Evolutionary conservation across 2,113 vertebrate species (phyloP).

Genomic region (Lethenteron reissneri): DNA sequence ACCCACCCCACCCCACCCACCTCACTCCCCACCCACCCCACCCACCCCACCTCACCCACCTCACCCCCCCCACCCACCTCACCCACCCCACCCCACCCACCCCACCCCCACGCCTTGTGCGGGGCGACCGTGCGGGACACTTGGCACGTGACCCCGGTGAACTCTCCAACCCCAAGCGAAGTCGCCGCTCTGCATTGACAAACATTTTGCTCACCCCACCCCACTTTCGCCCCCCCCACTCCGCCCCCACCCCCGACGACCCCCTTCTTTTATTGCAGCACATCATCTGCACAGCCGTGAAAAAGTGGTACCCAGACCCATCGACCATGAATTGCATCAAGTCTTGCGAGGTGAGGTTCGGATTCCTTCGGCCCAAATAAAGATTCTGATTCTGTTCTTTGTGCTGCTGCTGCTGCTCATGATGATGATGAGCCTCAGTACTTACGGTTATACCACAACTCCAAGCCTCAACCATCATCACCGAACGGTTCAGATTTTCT

Average conservation of each 20-base stretch:
- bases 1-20: too few relatives aligned
- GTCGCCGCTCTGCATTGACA: neutral
- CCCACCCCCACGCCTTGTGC: too few relatives aligned
- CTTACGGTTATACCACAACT: too few relatives aligned
- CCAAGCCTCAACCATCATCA: constrained; percentile 13
- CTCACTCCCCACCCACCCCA: too few relatives aligned
- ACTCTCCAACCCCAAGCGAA: neutral
- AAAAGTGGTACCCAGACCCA: constrained; percentile 80
- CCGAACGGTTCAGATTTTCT: constrained; percentile 2
- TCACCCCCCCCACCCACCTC: too few relatives aligned
- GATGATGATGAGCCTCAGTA: too few relatives aligned
- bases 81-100: too few relatives aligned
- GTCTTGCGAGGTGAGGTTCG: constrained; percentile 63
- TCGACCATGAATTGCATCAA: constrained; percentile 74
- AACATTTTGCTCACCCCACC: neutral
- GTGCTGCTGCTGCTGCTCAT: too few relatives aligned
- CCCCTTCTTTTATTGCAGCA: constrained; percentile 25
- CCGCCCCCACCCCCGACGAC: neutral
- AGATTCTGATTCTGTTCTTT: too few relatives aligned
- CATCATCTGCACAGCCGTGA: constrained; percentile 65
- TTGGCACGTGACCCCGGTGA: too few relatives aligned
- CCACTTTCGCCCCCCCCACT: neutral
- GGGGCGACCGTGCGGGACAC: too few relatives aligned
- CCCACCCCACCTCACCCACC: too few relatives aligned
- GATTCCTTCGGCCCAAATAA: neutral